Base-by-base conservation (phyloP, 1,140 invertebrate species). In the Zaprionus africanus region DNA sequence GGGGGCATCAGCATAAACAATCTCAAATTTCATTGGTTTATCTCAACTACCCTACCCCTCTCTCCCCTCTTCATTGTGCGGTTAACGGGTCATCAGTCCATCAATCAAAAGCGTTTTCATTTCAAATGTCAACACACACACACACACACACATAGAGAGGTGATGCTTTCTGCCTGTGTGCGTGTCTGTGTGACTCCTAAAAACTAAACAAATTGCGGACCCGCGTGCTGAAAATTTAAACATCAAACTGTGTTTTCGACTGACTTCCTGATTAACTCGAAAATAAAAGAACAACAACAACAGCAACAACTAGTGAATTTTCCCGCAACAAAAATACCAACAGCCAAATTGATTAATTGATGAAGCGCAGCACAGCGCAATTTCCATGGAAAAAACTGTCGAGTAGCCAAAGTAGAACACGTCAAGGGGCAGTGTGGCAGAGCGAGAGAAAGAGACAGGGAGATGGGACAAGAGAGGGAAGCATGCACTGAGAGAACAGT, bases 221-320 rank as follows among this genome's bases (percentile, higher is more conserved):
- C 72, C 62, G 65, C 70, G 79, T 70, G 58, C 69, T 70, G 73
- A 82, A 79, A 85, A 80, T 86, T 86, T 78, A 82, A 87, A 86
- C 82, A 86, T 87, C 72, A 87, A 86, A 86, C 63, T 76, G 65
- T 73, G 56, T 57, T 68, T 71, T 41, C 61, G 71, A 60, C 84
- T 76, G 73, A 87, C 84, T 87, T 87, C 83, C 83, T 87, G 83
- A 87, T 87, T 87, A 87, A 88, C 77, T 82, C 66, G 84, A 87
- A 86, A 77, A 58, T 24, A 67, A 68, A 62, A 68, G 26, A 67
- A 74, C 15, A 59, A 71, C n/a, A 60, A 57, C 28, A 69, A 54
- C 41, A 64, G 43, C 65, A 76, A 49, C 38, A 63, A 63, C 19
- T 43, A n/a, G 41, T 24, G 19, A 63, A 60, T 57, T 76, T 71